phyloP scores from a whole-genome alignment of 2,113 vertebrate genomes.

The Anarhynchus alexandrinus region DNA sequence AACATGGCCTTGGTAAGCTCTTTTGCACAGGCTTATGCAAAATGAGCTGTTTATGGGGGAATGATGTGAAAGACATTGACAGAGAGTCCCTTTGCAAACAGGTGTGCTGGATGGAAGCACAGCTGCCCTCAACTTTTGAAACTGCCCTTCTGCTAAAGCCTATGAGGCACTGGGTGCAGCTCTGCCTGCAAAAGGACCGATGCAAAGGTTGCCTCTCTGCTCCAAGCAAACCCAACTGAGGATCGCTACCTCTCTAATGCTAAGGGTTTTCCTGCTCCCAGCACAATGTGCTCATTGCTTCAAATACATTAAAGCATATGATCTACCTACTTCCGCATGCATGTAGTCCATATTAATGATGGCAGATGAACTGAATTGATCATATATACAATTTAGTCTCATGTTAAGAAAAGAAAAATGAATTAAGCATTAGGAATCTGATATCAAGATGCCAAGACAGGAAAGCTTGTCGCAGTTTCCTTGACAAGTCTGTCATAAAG shows the following conservation, averaged over 20 bases:
- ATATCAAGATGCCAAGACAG: background rate
- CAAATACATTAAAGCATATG: background rate
- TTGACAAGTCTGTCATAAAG: background rate
- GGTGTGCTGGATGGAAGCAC: background rate
- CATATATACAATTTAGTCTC: background rate
- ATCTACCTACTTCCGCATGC: background rate
- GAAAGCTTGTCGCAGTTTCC: background rate
- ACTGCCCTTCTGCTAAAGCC: background rate
- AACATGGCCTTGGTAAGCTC: background rate
- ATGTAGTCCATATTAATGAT: background rate
- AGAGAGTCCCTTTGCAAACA: background rate
- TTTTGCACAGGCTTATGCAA: background rate
- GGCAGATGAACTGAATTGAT: background rate
- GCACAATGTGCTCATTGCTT: background rate
- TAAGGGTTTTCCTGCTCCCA: background rate
- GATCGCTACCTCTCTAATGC: background rate
- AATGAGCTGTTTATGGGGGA: background rate
- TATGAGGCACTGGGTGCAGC: background rate
- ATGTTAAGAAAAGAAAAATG: background rate
- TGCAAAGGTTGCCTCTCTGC: background rate
- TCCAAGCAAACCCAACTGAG: background rate
- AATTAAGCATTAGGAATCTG: background rate
- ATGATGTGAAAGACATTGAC: background rate
- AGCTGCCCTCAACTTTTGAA: background rate
- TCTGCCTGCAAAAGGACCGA: background rate